Conservation (phyloP, 2,113 vertebrate species). For the Lepisosteus oculatus region DNA sequence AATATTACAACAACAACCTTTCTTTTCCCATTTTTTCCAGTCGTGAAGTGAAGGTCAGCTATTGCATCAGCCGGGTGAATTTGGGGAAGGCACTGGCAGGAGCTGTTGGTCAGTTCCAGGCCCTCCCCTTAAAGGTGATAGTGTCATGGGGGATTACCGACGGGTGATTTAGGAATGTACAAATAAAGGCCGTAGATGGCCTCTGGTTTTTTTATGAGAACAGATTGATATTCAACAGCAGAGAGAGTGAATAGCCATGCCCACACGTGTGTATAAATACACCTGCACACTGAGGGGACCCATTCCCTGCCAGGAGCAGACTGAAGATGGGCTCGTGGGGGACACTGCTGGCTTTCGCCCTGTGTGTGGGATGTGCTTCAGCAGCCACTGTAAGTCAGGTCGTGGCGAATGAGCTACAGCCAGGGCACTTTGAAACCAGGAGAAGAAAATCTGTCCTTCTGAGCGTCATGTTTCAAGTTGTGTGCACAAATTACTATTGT, state of each 20-base stretch:
- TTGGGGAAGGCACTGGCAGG: too few relatives aligned
- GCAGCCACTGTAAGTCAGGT: constrained; percentile 54
- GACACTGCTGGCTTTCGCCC: constrained; percentile 53
- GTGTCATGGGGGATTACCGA: not conserved
- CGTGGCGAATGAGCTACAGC: too few relatives aligned
- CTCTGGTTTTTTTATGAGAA: not conserved
- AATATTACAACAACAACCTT: too few relatives aligned
- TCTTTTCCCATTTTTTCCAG: too few relatives aligned
- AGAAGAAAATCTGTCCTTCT: too few relatives aligned
- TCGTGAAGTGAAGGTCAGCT: too few relatives aligned
- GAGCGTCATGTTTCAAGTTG: too few relatives aligned
- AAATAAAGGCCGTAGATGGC: not conserved
- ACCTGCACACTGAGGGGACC: not conserved
- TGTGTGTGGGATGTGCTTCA: constrained; percentile 50
- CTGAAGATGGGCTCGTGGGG: constrained; percentile 60
- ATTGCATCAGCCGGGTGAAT: too few relatives aligned
- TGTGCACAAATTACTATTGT: too few relatives aligned
- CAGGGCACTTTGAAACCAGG: too few relatives aligned
- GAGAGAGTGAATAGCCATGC: constrained; percentile 19
- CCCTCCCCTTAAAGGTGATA: too few relatives aligned
- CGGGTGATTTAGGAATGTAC: not conserved
- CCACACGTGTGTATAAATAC: constrained; percentile 40
- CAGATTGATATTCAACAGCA: not conserved
- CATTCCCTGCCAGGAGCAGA: not conserved
- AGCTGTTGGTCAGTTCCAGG: too few relatives aligned